Evolutionary conservation across 2,888 invertebrate genomes (phyloP).

Genomic region (Trisateles emortualis): DNA sequence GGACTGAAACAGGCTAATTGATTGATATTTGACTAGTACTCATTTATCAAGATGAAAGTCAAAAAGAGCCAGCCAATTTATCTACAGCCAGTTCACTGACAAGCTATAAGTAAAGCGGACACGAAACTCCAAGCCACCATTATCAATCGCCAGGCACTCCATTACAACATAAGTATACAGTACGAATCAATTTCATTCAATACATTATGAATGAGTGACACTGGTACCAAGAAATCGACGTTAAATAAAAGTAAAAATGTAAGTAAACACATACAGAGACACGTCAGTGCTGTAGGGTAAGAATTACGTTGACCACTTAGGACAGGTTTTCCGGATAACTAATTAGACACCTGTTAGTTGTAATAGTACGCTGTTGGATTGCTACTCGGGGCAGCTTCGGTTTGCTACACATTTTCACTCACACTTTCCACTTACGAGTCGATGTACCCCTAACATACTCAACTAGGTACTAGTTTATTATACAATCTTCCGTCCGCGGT

Average conservation of each 20-base stretch:
- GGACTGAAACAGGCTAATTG: too few relatives aligned
- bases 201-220: conserved; percentile 23
- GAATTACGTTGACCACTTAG: conserved; percentile 19
- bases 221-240: background rate
- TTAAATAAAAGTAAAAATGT: conserved; percentile 42
- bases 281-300: conserved; percentile 16
- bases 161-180: background rate
- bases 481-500: too few relatives aligned
- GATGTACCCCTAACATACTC: conserved; percentile 42
- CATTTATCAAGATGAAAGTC: too few relatives aligned
- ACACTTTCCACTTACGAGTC: conserved; percentile 48
- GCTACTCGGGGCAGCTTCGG: conserved; percentile 25
- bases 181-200: conserved; percentile 1
- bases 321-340: conserved; percentile 57
- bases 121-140: too few relatives aligned
- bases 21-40: too few relatives aligned
- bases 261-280: conserved; percentile 25
- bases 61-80: too few relatives aligned
- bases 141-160: too few relatives aligned
- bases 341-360: conserved; percentile 51
- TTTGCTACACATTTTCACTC: conserved; percentile 54
- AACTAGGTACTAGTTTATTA: conserved; percentile 18
- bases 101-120: too few relatives aligned
- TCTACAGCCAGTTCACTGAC: too few relatives aligned
- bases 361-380: conserved; percentile 35